Evolutionary conservation across 1,140 invertebrate species (phyloP).

Genomic region (Aphaenogaster floridana): DNA sequence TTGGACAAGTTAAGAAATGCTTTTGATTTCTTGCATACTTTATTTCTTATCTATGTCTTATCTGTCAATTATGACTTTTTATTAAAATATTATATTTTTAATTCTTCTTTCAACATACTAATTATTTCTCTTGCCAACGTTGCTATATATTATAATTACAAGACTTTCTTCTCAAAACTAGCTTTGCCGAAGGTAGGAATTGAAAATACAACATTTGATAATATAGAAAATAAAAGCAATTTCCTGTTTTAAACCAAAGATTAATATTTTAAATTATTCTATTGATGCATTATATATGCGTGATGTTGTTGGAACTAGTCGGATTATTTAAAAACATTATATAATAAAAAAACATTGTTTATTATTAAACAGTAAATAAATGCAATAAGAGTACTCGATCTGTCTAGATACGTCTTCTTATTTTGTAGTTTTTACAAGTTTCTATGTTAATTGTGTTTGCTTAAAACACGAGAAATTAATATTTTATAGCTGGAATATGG

Average conservation of each 20-base stretch:
- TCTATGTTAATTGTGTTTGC: conserved; percentile 30
- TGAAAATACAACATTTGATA: conserved; percentile 7
- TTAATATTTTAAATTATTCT: conserved; percentile 35
- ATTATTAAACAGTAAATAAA: conserved; percentile 29
- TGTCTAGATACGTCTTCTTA: not conserved
- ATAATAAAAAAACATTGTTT: conserved; percentile 30
- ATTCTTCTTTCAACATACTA: not conserved
- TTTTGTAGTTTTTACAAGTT: conserved; percentile 13
- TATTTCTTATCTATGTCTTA: conserved; percentile 28
- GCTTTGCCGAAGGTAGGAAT: not conserved
- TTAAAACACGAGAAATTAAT: conserved; percentile 12
- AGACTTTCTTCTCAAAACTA: conserved; percentile 28
- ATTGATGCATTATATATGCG: not conserved
- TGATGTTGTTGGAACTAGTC: conserved; percentile 28
- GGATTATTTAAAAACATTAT: conserved; percentile 19
- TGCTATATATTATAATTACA: not conserved
- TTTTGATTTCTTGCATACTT: conserved; percentile 8
- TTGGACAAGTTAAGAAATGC: conserved; percentile 7
- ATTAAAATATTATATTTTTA: conserved; percentile 24
- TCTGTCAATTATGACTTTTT: conserved; percentile 10
- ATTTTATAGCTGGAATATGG: conserved; percentile 25
- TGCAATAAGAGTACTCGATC: not conserved
- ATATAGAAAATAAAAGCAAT: not conserved
- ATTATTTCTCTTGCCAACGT: conserved; percentile 31
- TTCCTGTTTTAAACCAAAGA: conserved; percentile 1